These are phyloP conservation scores for Aphidius ervi DNA, from an alignment of 1,140 invertebrate species.

Conservation along the genomic window DNA sequence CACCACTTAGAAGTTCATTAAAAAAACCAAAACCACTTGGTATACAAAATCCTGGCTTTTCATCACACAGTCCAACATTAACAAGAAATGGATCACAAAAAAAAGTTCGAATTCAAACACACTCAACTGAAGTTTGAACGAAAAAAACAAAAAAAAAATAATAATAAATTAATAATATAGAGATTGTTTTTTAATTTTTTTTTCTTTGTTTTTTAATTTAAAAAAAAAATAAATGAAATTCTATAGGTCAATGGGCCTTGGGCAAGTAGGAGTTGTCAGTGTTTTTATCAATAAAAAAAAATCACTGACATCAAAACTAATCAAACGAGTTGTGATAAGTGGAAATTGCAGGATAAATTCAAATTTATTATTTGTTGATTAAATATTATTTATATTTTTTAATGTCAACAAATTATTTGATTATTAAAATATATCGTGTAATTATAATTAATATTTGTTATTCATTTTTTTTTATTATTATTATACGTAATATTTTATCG, in stretches of 20 bases:
- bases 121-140: conserved; percentile 75
- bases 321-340: conserved; percentile 26
- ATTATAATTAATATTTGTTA: conserved; percentile 12
- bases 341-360: conserved; percentile 17
- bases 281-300: conserved; percentile 1
- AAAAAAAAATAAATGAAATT: background rate
- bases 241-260: background rate
- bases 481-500: conserved; percentile 5
- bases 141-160: background rate
- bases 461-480: conserved; percentile 6
- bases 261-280: conserved; percentile 1
- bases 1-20: conserved; percentile 73
- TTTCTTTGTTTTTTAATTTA: background rate
- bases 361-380: conserved; percentile 15
- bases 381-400: conserved; percentile 10
- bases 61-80: conserved; percentile 72
- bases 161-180: background rate
- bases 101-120: conserved; percentile 83
- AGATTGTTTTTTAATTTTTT: background rate
- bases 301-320: conserved; percentile 20
- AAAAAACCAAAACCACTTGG: conserved; percentile 77
- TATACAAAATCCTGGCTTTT: conserved; percentile 82
- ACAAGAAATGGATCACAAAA: conserved; percentile 79
- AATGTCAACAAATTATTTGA: conserved; percentile 14
- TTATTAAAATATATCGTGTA: conserved; percentile 1